Base-by-base conservation (phyloP, 2,113 vertebrate species). In the western clawed frog (Xenopus tropicalis) region DNA sequence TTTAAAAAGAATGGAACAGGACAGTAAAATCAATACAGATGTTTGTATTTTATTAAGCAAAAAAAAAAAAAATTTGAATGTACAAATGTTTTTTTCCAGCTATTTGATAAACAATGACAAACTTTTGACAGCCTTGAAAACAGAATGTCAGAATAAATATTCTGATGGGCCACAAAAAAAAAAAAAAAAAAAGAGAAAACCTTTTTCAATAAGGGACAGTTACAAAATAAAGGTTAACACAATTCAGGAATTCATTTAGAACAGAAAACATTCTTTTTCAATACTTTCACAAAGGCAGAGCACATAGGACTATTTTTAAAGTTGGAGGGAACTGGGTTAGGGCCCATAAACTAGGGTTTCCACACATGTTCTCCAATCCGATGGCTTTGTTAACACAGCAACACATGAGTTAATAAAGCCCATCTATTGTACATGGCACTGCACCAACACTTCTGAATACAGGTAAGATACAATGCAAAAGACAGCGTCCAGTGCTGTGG, bases 61-160 rank as follows among this genome's bases (percentile, higher is more conserved):
- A 54, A 48, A 11, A 54, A 48, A 11, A 54, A 54, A 54, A n/a
- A 20, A 4, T 19, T n/a, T 9, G 52, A 52, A 16, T 16, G 16
- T 54, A 54, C 52, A 54, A 54, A 54, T n/a, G 17, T 20, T 54
- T 54, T 4, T 48, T 2, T 54, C 3, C 22, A 48, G 46, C 21
- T 23, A 13, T 14, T 59, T 23, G 21, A 20, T 21, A 23, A 59
- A 59, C 57, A 59, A 23, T 59, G 57, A 14, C 16, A 59, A 12
- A 23, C 11, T 22, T 59, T 59, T n/a, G 58, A 66, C 63, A 56
- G 22, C 44, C 29, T 42, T 16, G 44, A 72, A 65, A 43, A 65
- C 43, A 65, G 25, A 65, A 54, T 20, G 65, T 56, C 46, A 48
- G 46, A 8, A 11, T 48, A 3, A 46, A 10, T 48, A 12, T 48